Conservation (phyloP, 2,113 vertebrate species). For the Colinus virginianus region DNA sequence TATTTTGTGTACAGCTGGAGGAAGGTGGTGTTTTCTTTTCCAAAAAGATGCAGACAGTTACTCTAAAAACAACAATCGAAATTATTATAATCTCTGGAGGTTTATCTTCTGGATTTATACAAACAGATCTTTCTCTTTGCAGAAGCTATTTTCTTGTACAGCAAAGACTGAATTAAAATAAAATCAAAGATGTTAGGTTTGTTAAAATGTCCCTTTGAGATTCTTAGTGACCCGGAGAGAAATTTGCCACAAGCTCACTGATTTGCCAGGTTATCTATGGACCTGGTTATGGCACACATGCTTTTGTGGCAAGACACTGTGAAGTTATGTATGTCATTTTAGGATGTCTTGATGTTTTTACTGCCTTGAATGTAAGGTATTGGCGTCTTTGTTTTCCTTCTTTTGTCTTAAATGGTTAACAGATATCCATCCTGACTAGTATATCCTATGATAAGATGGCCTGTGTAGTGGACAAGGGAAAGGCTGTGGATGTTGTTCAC, state of each 20-base stretch:
- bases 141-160: background rate
- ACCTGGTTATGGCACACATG: fast-evolving
- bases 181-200: background rate
- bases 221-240: background rate
- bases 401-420: background rate
- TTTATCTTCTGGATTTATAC: background rate
- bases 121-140: background rate
- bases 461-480: background rate
- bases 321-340: background rate
- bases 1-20: background rate
- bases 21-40: background rate
- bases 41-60: background rate
- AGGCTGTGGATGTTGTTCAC: background rate
- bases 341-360: background rate
- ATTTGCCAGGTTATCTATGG: background rate
- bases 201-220: background rate
- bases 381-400: background rate
- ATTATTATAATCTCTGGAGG: background rate
- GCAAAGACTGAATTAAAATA: background rate
- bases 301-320: background rate
- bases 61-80: constrained; percentile 17
- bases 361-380: background rate
- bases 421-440: background rate
- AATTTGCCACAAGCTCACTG: background rate
- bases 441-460: background rate